Conservation (phyloP, 2,888 invertebrate species). For the Hypselothyrea guttata region DNA sequence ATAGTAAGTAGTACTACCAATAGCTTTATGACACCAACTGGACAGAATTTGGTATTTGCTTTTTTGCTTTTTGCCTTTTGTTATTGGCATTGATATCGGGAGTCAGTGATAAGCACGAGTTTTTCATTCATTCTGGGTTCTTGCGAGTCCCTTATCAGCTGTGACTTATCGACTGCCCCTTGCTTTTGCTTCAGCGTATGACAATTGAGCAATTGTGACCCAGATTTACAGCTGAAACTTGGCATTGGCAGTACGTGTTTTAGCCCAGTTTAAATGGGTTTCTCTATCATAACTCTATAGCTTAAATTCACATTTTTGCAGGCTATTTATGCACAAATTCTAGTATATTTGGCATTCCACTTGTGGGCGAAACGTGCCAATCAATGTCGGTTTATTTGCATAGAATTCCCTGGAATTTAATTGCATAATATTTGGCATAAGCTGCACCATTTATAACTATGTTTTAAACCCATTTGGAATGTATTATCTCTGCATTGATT, state of each 20-base stretch:
- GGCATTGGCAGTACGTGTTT: background rate
- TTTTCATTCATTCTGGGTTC: background rate
- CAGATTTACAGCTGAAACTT: constrained; percentile 8
- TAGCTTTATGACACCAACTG: background rate
- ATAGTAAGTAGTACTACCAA: background rate
- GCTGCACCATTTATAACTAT: too few relatives aligned
- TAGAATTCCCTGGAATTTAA: too few relatives aligned
- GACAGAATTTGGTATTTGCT: constrained; percentile 1
- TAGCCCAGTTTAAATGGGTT: background rate
- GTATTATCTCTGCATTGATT: too few relatives aligned
- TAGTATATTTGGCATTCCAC: too few relatives aligned
- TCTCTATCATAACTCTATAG: too few relatives aligned
- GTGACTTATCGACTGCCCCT: constrained; percentile 10
- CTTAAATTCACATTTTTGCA: too few relatives aligned
- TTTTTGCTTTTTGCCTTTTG: too few relatives aligned
- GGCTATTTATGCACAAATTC: too few relatives aligned
- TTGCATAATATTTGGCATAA: too few relatives aligned
- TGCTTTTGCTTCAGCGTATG: background rate
- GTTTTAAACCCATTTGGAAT: too few relatives aligned
- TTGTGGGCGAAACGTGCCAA: too few relatives aligned
- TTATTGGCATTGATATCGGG: constrained; percentile 6
- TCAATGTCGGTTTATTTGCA: too few relatives aligned
- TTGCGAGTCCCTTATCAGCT: constrained; percentile 13
- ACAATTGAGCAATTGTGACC: background rate
- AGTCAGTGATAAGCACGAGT: constrained; percentile 10